phyloP scores from a whole-genome alignment of 2,888 invertebrate species.

The Salpingus planirostris region DNA sequence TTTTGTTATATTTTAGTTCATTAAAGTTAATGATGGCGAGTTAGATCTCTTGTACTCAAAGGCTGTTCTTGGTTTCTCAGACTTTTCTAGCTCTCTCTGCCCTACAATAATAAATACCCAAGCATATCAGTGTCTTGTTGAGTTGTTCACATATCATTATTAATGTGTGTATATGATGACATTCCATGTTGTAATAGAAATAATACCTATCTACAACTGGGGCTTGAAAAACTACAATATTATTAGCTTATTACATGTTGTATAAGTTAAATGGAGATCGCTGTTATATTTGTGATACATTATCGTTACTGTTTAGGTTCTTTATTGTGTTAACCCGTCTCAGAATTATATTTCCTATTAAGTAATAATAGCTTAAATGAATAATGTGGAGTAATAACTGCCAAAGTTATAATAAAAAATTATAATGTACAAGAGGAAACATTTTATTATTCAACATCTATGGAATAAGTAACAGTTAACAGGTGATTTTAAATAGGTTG shows the following conservation, averaged over 20 bases:
- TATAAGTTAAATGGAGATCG: conserved; percentile 8
- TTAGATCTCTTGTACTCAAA: too few species aligned
- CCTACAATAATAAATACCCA: too few species aligned
- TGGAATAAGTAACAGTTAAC: too few species aligned
- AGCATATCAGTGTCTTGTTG: conserved; percentile 12
- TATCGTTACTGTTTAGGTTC: conserved; percentile 24
- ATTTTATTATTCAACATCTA: conserved; percentile 5
- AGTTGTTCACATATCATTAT: conserved; percentile 11
- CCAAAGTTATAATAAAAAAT: conserved; percentile 19
- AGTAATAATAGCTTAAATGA: conserved; percentile 12
- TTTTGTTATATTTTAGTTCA: too few species aligned
- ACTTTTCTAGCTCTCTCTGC: too few species aligned
- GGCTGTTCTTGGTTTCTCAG: too few species aligned
- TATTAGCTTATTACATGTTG: too few species aligned
- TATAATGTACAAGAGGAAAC: too few species aligned
- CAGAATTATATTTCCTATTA: conserved; percentile 16
- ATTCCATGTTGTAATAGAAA: conserved; percentile 16
- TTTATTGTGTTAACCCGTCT: conserved; percentile 19
- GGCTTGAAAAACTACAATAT: too few species aligned
- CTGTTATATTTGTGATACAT: conserved; percentile 18
- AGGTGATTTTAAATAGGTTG: conserved; percentile 37
- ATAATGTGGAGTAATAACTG: conserved; percentile 22
- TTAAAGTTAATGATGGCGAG: too few species aligned
- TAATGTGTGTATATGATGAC: conserved; percentile 9
- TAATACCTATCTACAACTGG: too few species aligned